Percentiles rank a stretch among this genome's conserved stretches.
phyloP scores from a whole-genome alignment of 1,140 invertebrate species.

The Sycophila sp. region DNA sequence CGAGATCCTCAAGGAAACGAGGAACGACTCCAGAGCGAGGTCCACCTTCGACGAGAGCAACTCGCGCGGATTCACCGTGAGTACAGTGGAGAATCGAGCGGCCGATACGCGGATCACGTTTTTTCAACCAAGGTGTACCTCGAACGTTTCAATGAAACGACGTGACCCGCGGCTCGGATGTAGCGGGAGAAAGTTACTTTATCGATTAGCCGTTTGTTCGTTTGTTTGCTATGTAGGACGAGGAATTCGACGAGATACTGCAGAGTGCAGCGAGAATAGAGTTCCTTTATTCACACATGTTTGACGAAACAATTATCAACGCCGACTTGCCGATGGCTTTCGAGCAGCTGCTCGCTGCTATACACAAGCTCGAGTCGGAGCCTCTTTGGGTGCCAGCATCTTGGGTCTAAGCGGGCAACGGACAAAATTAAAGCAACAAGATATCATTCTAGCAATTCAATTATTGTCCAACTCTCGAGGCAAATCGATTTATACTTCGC shows the following conservation, averaged over 20 bases:
- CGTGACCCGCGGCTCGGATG: no score
- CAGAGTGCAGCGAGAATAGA: conserved; percentile 90
- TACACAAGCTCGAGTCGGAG: conserved; percentile 89
- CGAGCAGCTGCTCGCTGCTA: conserved; percentile 83
- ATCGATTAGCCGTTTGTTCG: conserved; percentile 23
- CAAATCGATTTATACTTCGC: conserved; percentile 5
- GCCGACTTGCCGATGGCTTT: conserved; percentile 88
- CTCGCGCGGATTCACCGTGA: conserved; percentile 89
- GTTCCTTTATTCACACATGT: conserved; percentile 93
- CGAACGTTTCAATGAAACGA: no score
- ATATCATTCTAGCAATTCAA: conserved; percentile 2
- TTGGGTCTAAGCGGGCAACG: conserved; percentile 82
- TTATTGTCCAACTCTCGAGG: conserved; percentile 5
- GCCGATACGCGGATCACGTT: neutral
- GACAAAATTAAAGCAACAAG: neutral
- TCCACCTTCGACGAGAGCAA: conserved; percentile 91
- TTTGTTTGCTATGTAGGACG: conserved; percentile 75
- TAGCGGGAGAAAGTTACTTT: no score
- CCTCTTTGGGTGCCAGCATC: conserved; percentile 95
- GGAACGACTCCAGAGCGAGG: conserved; percentile 81
- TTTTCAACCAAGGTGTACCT: neutral
- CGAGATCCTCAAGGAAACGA: conserved; percentile 84
- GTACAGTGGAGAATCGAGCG: neutral
- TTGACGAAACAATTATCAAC: conserved; percentile 94
- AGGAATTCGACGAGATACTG: conserved; percentile 92